Base-by-base conservation (phyloP, 2,113 vertebrate species). In the Siphamia tubifer region DNA sequence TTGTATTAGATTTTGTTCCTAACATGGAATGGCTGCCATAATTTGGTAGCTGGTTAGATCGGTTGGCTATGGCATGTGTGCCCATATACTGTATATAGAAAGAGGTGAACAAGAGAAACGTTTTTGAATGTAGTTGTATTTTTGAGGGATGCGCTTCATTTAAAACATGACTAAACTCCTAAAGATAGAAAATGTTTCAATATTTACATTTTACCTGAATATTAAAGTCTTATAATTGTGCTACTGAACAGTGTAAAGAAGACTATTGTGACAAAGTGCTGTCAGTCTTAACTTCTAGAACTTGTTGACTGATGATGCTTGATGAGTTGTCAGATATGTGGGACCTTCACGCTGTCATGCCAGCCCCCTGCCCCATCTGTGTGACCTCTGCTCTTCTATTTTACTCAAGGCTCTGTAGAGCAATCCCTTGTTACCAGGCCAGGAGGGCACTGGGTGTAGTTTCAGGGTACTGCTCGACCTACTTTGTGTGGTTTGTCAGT, bases 381-480 rank as follows among this genome's bases (percentile, higher is more conserved):
- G 34, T 0, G 52, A 79, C 61, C 74, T 32, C 43, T 71, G 79
- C 63, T 43, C 63, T 71, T 45, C 15, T 20, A 31, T 15, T 51
- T 69, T 27, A 42, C 70, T 70, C 7, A 13, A 23, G 71, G 81
- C 64, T 57, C n/a, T 30, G 1, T n/a, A 13, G 30, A 76, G 51
- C 61, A 51, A 20, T 51, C 61, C 38, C 24, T 35, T 53, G 38
- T 48, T 48, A 24, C 49, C 52, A 58, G 60, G 49, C 68, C 71
- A 68, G 19, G 47, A 71, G 68, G 68, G 21, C 43, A 54, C 70
- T 51, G 40, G 53, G 60, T 70, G 43, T 80, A 58, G 77, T 82
- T 81, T 19, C 54, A 51, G 82, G 84, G 68, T 72, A 73, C 74
- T 25, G 15, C 53, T 16, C 56, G 64, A 82, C 90, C 90, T 87